Evolutionary conservation across 1,140 invertebrate genomes (phyloP), one percentile per base, ranked within the genome.

Genomic region (Neelides sp.): DNA sequence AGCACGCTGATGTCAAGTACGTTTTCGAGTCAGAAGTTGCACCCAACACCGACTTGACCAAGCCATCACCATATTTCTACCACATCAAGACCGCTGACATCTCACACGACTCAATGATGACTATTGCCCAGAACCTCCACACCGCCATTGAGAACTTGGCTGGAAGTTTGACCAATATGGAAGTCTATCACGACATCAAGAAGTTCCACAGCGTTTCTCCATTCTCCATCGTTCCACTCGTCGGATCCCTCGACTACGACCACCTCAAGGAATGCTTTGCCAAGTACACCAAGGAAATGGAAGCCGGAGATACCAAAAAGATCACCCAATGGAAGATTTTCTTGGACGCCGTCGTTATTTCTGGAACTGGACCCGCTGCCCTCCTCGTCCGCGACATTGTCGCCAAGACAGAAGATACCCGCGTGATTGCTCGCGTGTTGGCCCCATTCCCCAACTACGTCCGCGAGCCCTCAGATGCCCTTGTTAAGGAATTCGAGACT

Each of bases 341-440:
- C 55, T 50, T 54, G 43, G 58, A 61, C 23, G 24, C 56, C 44
- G 36, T 58, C 23, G 56, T 58, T 24, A 32, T 58, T 23, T 5
- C 58, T 35, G 58, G 58, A 52, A 58, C 55, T 28, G 53, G 52
- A 27, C 58, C 58, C 30, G 52, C 58, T 52, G 56, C 58, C 32
- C 50, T 58, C 12, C 34, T 58, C 36, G 30, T 58, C 45, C 55
- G 52, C 37, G 58, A 61, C 50, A 41, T 58, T 43, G 49, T 55
- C 37, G 41, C 27, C 8, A 39, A 43, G 4, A 49, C 55, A 27
- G 15, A 45, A 19, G 54, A 61, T 10, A 47, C 48, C 26, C 10
- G 36, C 20, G 40, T 51, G 37, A 39, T 55, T 39, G 46, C 20
- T 10, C 51, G 55, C 35, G 36, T 61, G 12, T 20, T 61, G 19